Evolutionary conservation across 2,888 invertebrate genomes (phyloP), one percentile per base, ranked within the genome.

Genomic region (Erebia epiphron): DNA sequence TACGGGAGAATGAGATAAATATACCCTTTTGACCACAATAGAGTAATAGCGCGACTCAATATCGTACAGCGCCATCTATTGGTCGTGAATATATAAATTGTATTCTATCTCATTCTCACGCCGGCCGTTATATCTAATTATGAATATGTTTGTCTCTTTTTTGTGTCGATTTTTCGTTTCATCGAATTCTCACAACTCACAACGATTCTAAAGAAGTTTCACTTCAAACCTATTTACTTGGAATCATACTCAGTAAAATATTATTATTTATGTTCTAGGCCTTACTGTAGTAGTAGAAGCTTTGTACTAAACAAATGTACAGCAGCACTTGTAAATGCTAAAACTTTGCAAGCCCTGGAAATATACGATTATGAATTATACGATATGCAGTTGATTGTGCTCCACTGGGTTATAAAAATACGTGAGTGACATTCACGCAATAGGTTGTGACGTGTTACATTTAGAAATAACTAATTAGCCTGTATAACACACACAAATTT

Each of bases 391-490:
- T n/a, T 43, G 65, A 75, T 71, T 72, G 67, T 73, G 70, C 73
- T 35, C n/a, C 62, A 66, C 68, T 69, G 61, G 66, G 54, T 65
- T 74, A 73, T 74, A 76, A 74, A 76, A 73, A 76, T 73, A 73
- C 73, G 72, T 75, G 73, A 74, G 74, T 75, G 77, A 68, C 77
- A 71, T 73, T 75, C 78, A 78, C 78, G 78, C 78, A 70, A 78
- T 64, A 73, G 74, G 66, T 70, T 75, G 63, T 72, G 71, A 73
- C 76, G 72, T 70, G 72, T 75, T 71, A 70, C 71, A 71, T 75
- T 73, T 70, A 74, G 67, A 75, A 75, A 73, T 71, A 57, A 71
- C 70, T 74, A 74, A 74, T 74, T 72, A 72, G 67, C 35, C 26
- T 67, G 61, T 64, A 49, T 71, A 69, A 65, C 67, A 65, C n/a